These are phyloP conservation scores for Diploptera punctata DNA, from an alignment of 2,888 invertebrate genomes.

Conservation along the genomic window DNA sequence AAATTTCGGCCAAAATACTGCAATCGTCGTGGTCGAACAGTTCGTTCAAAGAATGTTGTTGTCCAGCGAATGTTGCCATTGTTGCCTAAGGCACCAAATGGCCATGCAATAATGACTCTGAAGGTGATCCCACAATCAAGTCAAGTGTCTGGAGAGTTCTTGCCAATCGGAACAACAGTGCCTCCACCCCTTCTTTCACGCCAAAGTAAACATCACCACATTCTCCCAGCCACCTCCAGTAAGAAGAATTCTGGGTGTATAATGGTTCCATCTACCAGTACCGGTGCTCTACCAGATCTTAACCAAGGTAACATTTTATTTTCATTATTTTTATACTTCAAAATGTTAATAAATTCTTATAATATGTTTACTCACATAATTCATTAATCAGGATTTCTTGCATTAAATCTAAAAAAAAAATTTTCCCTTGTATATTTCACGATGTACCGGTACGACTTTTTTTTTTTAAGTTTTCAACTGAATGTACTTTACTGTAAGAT, in stretches of 20 bases:
- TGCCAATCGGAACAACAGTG: slow-evolving; percentile 33
- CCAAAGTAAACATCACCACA: slow-evolving; percentile 12
- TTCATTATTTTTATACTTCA: too few species aligned
- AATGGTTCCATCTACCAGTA: background rate
- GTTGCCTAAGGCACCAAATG: slow-evolving; percentile 63
- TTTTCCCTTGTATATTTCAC: too few species aligned
- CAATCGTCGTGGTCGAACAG: slow-evolving; percentile 56
- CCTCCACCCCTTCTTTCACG: slow-evolving; percentile 5
- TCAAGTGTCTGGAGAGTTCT: slow-evolving; percentile 45
- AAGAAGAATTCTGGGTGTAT: background rate
- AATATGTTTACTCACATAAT: too few species aligned
- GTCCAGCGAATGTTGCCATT: slow-evolving; percentile 77
- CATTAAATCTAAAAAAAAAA: too few species aligned
- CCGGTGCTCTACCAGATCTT: background rate
- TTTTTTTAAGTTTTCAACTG: too few species aligned
- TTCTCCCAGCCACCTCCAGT: slow-evolving; percentile 13
- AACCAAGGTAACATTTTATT: background rate
- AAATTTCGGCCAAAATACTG: slow-evolving; percentile 57
- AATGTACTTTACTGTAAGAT: too few species aligned
- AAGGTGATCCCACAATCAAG: slow-evolving; percentile 49
- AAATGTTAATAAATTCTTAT: too few species aligned
- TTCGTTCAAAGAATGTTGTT: slow-evolving; percentile 67
- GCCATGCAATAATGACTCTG: slow-evolving; percentile 57
- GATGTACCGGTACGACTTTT: too few species aligned
- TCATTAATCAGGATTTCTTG: too few species aligned